Evolutionary conservation across 2,888 invertebrate species (phyloP).

Genomic region (Pediacus dermestoides): DNA sequence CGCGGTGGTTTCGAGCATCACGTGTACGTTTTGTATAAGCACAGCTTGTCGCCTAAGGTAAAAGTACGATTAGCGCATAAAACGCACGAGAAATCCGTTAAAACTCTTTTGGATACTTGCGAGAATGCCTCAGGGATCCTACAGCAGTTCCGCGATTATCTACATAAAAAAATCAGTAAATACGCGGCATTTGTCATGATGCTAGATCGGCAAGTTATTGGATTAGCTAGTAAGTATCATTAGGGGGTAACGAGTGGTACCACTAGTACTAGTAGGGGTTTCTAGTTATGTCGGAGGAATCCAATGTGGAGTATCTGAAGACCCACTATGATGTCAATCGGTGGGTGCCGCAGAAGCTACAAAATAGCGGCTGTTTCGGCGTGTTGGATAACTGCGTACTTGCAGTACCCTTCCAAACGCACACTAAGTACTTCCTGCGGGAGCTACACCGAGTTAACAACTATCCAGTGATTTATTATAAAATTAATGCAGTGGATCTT

Average conservation of each 20-base stretch:
- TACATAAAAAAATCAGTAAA: no score
- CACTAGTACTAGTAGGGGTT: no score
- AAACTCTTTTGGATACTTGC: no score
- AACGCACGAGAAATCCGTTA: no score
- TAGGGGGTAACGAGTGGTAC: no score
- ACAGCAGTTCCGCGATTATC: no score
- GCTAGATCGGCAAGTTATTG: conserved; percentile 34
- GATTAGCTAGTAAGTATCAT: conserved; percentile 36
- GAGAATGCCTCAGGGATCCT: no score
- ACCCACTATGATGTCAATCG: conserved; percentile 47
- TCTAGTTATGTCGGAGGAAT: conserved; percentile 38
- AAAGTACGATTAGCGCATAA: no score
- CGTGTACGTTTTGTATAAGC: no score
- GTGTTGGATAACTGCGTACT: conserved; percentile 51
- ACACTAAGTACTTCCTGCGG: conserved; percentile 56
- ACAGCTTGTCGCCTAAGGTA: no score
- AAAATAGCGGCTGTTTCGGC: conserved; percentile 43
- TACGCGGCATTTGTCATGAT: conserved; percentile 34
- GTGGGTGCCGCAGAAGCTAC: conserved; percentile 39
- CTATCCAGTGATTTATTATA: conserved; percentile 56
- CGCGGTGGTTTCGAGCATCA: no score
- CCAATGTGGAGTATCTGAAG: conserved; percentile 41
- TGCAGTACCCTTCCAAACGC: conserved; percentile 58
- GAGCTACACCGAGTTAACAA: conserved; percentile 59
- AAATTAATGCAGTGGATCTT: conserved; percentile 50